phyloP scores from a whole-genome alignment of 1,140 invertebrate species.

The Apis florea region DNA sequence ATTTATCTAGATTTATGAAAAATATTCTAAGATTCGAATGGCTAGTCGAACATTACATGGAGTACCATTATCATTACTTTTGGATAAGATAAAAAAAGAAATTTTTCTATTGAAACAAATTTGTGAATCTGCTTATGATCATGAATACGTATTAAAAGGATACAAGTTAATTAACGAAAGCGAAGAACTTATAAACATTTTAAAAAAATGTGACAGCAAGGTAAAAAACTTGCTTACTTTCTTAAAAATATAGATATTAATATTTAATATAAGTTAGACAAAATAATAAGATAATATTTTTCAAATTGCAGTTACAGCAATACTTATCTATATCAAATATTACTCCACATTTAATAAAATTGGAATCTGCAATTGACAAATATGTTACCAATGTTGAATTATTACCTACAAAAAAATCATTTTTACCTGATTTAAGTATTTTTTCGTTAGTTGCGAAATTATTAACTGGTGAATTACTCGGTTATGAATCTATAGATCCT shows the following conservation, averaged over 20 bases:
- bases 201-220: slow-evolving; percentile 67
- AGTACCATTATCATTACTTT: slow-evolving; percentile 59
- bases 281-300: slow-evolving; percentile 19
- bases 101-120: slow-evolving; percentile 51
- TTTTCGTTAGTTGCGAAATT: slow-evolving; percentile 62
- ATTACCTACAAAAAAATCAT: slow-evolving; percentile 37
- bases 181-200: slow-evolving; percentile 50
- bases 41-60: slow-evolving; percentile 62
- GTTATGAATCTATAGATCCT: slow-evolving; percentile 57
- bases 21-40: slow-evolving; percentile 64
- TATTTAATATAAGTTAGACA: not conserved
- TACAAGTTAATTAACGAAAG: slow-evolving; percentile 61
- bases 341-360: slow-evolving; percentile 56
- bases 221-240: slow-evolving; percentile 41
- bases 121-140: slow-evolving; percentile 47
- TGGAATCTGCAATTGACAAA: slow-evolving; percentile 57
- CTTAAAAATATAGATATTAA: slow-evolving; percentile 17
- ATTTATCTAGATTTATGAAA: slow-evolving; percentile 56
- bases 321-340: slow-evolving; percentile 64
- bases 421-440: slow-evolving; percentile 39
- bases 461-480: slow-evolving; percentile 69
- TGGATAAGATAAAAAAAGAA: slow-evolving; percentile 66
- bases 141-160: slow-evolving; percentile 56
- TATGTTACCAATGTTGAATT: slow-evolving; percentile 57
- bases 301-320: slow-evolving; percentile 65